These are phyloP conservation scores for Synodontis membranacea DNA, from an alignment of 2,113 vertebrate species.

Conservation along the genomic window DNA sequence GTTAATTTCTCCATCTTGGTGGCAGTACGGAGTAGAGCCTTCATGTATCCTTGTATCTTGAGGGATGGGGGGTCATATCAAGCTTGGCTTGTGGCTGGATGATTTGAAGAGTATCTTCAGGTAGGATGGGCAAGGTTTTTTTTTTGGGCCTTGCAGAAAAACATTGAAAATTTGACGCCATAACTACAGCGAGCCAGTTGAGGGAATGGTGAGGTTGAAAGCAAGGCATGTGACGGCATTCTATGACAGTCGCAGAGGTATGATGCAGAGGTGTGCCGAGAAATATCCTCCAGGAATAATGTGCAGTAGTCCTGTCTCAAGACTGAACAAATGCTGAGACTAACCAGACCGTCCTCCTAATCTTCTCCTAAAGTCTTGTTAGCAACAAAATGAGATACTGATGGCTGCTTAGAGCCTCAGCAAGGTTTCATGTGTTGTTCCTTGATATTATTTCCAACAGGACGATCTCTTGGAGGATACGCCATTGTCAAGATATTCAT, in stretches of 20 bases:
- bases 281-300: neutral
- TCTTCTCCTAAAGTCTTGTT: neutral
- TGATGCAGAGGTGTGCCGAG: neutral
- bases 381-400: neutral
- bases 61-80: neutral
- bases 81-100: neutral
- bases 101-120: neutral
- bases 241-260: neutral
- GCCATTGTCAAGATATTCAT: slow-evolving; percentile 83
- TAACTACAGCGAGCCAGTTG: too few species aligned
- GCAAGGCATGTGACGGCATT: neutral
- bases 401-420: neutral
- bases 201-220: neutral
- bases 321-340: neutral
- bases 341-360: neutral
- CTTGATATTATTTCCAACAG: slow-evolving; percentile 60
- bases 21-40: neutral
- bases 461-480: slow-evolving; percentile 91
- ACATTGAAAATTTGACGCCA: neutral
- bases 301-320: neutral
- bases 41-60: neutral
- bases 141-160: neutral
- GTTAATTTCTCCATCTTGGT: neutral
- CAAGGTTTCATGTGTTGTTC: neutral
- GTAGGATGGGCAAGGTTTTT: too few species aligned